Evolutionary conservation across 2,797 vertebrate genomes (phyloP), one percentile per base, ranked within the genome.

Genomic region (Avahi laniger): DNA sequence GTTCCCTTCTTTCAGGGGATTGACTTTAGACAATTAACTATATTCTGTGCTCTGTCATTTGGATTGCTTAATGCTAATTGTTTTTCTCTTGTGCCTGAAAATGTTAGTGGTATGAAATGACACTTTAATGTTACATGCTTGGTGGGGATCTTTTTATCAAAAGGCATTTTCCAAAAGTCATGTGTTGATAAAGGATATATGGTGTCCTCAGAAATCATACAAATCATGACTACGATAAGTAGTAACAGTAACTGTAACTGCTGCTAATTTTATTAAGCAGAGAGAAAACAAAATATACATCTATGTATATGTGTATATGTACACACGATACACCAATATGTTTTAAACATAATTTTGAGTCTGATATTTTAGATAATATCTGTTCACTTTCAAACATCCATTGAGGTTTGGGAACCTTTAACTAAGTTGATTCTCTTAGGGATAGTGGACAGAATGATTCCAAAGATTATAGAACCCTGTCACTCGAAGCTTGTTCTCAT

Each of bases 21-120:
- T 92, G 4, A 86, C 80, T 94, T 97, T 61, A 84, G 87, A 80
- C 95, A 87, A 80, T 97, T 96, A 97, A 89, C 94, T 97, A 86
- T 89, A 28, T 94, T 93, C 97, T 93, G 95, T 97, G 97, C 98
- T 93, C 97, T 97, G 89, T 73, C 28, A 30, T 98, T 97, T 33
- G 57, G 89, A 83, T 97, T 30, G 4, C 97, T 92, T 89, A 78
- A 17, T 89, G 96, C 91, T 95, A 20, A 43, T 79, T 30, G 7
- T 97, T 97, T 97, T 96, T 94, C 96, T 97, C 97, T 96, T 97
- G 96, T 97, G 96, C 97, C 98, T 98, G 98, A 96, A 95, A 96
- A 95, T 93, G 93, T 98, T 96, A 52, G 93, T 91, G n/a, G 79
- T 95, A 54, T 89, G 98, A 98, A 98, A 96, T 98, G 98, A 98